phyloP scores from a whole-genome alignment of 2,888 invertebrate species.

The Lacanobia wlatinum region DNA sequence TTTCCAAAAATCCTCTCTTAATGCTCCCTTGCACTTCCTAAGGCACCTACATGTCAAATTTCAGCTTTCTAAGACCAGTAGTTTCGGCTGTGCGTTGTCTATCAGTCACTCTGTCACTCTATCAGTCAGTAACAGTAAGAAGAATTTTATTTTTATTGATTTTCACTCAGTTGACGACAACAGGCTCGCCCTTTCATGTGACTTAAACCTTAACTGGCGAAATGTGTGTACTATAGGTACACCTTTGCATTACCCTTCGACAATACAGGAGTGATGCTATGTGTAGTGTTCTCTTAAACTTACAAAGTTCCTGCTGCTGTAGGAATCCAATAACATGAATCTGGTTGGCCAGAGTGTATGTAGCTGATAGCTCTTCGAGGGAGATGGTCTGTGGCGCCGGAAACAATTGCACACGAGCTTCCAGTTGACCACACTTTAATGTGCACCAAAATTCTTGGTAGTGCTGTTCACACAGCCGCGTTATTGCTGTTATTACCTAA shows the following conservation, averaged over 20 bases:
- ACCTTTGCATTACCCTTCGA: not conserved
- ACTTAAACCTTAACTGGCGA: not conserved
- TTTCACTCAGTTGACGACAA: too few relatives aligned
- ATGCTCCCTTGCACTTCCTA: too few relatives aligned
- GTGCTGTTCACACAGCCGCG: constrained; percentile 85
- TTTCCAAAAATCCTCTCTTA: too few relatives aligned
- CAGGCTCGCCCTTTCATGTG: too few relatives aligned
- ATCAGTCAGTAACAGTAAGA: too few relatives aligned
- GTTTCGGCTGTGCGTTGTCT: too few relatives aligned
- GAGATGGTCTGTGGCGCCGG: constrained; percentile 90
- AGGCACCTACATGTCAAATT: too few relatives aligned
- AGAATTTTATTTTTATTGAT: too few relatives aligned
- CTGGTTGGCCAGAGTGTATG: constrained; percentile 92
- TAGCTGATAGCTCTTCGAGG: constrained; percentile 92
- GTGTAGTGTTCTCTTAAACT: not conserved
- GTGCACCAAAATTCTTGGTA: constrained; percentile 87
- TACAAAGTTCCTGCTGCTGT: constrained; percentile 95
- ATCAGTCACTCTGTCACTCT: too few relatives aligned
- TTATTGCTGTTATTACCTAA: constrained; percentile 81
- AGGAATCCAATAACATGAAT: constrained; percentile 97
- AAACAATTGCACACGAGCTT: constrained; percentile 85
- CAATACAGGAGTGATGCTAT: not conserved
- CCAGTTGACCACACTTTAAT: constrained; percentile 86
- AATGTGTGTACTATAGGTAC: not conserved
- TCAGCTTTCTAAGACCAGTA: too few relatives aligned